These are phyloP conservation scores for Lamprotornis superbus DNA, from an alignment of 2,113 vertebrate genomes.

Conservation along the genomic window DNA sequence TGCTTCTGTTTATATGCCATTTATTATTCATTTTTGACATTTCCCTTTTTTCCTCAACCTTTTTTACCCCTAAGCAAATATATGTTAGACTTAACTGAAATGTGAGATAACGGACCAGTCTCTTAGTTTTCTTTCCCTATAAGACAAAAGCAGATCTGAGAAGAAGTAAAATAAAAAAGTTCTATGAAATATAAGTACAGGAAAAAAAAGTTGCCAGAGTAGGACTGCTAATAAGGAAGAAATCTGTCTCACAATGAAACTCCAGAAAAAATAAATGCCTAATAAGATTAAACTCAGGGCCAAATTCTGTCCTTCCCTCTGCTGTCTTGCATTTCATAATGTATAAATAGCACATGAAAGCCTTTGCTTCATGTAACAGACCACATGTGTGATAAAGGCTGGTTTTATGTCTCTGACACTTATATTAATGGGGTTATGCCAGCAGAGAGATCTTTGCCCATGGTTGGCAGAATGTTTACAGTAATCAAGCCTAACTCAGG, in stretches of 20 bases:
- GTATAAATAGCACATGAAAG: neutral
- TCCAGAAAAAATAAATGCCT: neutral
- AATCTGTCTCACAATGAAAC: neutral
- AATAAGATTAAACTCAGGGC: neutral
- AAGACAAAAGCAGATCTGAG: constrained; percentile 64
- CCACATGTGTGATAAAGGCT: neutral
- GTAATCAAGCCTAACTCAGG: neutral
- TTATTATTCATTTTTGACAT: constrained; percentile 83
- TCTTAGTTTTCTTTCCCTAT: constrained; percentile 37
- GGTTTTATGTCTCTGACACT: neutral
- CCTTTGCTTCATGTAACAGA: neutral
- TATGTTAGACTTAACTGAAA: constrained; percentile 72
- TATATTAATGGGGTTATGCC: neutral
- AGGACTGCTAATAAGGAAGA: neutral
- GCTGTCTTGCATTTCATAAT: neutral
- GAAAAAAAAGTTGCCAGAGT: constrained; percentile 38
- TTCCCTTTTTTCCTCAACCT: constrained; percentile 76
- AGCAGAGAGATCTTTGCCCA: neutral
- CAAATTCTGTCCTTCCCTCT: neutral
- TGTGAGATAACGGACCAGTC: constrained; percentile 61
- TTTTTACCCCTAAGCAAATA: constrained; percentile 75
- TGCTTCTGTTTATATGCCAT: constrained; percentile 82
- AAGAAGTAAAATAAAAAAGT: constrained; percentile 53
- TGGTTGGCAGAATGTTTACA: neutral
- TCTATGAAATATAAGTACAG: constrained; percentile 55